Percentiles rank a stretch among this genome's conserved stretches.
Conservation (phyloP, 2,797 vertebrate genomes). For the Petrocephalus schoutedeni region DNA sequence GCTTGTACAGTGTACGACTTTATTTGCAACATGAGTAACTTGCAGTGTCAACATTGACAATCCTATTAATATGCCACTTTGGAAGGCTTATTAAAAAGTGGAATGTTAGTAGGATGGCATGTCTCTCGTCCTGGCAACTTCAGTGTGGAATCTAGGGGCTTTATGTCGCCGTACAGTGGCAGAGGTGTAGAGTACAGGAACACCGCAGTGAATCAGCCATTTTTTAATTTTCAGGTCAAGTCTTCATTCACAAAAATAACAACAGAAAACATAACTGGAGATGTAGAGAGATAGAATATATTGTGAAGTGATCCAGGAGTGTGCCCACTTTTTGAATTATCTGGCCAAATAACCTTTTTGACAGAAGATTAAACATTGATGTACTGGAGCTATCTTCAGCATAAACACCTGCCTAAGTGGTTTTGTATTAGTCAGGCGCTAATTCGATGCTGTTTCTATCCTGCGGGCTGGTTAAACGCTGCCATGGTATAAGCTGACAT, state of each 20-base stretch:
- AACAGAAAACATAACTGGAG: neutral
- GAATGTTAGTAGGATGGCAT: slow-evolving; percentile 21
- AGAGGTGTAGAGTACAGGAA: neutral
- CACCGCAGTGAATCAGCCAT: neutral
- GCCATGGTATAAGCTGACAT: neutral
- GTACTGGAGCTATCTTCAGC: neutral
- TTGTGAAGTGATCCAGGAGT: neutral
- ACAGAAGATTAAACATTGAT: slow-evolving; percentile 6
- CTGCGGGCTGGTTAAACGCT: neutral
- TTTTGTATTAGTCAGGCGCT: neutral
- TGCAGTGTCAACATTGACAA: slow-evolving; percentile 20
- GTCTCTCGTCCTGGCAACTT: slow-evolving; percentile 6
- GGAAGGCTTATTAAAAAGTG: slow-evolving; percentile 25
- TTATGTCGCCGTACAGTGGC: neutral
- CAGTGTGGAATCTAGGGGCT: neutral
- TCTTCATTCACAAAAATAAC: neutral
- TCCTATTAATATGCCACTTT: slow-evolving; percentile 31
- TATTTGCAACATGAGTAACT: slow-evolving; percentile 16
- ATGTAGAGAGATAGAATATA: neutral
- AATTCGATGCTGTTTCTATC: neutral
- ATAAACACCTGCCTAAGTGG: neutral
- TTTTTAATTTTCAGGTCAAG: slow-evolving; percentile 2
- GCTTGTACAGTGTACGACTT: neutral
- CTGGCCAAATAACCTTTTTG: neutral
- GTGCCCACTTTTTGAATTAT: neutral